These are phyloP conservation scores for Aldabrachelys gigantea DNA, from an alignment of 2,113 vertebrate genomes.

Conservation along the genomic window DNA sequence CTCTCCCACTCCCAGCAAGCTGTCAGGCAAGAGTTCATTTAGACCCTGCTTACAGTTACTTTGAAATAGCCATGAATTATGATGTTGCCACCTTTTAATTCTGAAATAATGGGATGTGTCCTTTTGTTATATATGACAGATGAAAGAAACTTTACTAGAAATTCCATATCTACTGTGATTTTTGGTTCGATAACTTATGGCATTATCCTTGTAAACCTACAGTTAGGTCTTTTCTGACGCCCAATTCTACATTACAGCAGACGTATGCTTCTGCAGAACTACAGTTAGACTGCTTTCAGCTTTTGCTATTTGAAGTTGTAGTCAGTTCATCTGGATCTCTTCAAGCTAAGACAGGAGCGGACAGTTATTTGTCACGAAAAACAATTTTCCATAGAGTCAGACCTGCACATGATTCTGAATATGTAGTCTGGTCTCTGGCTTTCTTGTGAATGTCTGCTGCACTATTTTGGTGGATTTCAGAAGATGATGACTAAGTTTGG, in stretches of 20 bases:
- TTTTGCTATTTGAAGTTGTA: not conserved
- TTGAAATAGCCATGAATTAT: not conserved
- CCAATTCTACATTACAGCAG: accelerated
- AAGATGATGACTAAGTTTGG: not conserved
- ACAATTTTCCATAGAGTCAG: not conserved
- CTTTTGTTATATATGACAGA: not conserved
- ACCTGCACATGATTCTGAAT: not conserved
- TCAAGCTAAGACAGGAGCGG: not conserved
- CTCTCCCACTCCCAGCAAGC: no score
- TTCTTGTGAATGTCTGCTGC: not conserved
- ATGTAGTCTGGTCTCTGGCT: not conserved
- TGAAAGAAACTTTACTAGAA: not conserved
- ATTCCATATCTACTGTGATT: not conserved
- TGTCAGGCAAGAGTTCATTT: not conserved
- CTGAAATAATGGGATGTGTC: not conserved
- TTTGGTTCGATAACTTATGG: not conserved
- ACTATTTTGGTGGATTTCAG: slow-evolving; percentile 2
- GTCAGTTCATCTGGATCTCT: not conserved
- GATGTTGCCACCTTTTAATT: not conserved
- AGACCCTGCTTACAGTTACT: not conserved
- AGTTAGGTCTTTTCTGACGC: not conserved
- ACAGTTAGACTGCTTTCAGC: not conserved
- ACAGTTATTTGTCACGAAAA: not conserved
- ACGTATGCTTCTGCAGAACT: not conserved
- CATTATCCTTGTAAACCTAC: not conserved